phyloP scores from a whole-genome alignment of 2,888 invertebrate genomes.

The Punctoribates punctum region DNA sequence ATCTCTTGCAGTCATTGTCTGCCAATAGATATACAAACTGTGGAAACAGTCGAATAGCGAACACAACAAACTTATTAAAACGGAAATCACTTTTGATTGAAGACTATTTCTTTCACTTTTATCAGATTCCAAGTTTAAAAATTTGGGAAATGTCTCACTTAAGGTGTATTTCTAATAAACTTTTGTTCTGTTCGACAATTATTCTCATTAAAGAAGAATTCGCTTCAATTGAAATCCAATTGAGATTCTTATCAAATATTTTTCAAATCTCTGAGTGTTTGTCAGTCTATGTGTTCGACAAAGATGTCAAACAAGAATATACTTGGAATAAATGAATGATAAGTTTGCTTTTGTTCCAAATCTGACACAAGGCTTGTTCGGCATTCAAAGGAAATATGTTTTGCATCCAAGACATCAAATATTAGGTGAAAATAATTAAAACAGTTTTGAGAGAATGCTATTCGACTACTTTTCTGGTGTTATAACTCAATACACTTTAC shows the following conservation, averaged over 20 bases:
- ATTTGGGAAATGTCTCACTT: too few species aligned
- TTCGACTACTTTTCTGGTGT: neutral
- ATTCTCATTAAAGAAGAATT: too few species aligned
- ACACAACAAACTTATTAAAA: neutral
- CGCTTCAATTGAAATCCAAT: too few species aligned
- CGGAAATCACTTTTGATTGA: slow-evolving; percentile 3
- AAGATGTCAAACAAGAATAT: too few species aligned
- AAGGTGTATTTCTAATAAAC: too few species aligned
- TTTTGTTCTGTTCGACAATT: too few species aligned
- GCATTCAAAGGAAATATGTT: neutral
- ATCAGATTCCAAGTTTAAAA: neutral
- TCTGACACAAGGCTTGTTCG: too few species aligned
- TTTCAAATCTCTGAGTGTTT: too few species aligned
- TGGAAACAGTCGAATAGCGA: neutral
- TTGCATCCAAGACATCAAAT: neutral
- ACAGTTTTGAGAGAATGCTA: neutral
- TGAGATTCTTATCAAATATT: too few species aligned
- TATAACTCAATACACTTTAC: neutral
- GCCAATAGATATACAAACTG: neutral
- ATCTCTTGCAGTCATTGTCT: neutral
- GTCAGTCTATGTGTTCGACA: too few species aligned
- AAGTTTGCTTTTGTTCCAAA: too few species aligned
- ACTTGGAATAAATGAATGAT: too few species aligned
- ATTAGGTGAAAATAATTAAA: slow-evolving; percentile 15
- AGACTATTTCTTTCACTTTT: neutral